Conservation (phyloP, 2,888 invertebrate genomes). For the Halictus ligatus region DNA sequence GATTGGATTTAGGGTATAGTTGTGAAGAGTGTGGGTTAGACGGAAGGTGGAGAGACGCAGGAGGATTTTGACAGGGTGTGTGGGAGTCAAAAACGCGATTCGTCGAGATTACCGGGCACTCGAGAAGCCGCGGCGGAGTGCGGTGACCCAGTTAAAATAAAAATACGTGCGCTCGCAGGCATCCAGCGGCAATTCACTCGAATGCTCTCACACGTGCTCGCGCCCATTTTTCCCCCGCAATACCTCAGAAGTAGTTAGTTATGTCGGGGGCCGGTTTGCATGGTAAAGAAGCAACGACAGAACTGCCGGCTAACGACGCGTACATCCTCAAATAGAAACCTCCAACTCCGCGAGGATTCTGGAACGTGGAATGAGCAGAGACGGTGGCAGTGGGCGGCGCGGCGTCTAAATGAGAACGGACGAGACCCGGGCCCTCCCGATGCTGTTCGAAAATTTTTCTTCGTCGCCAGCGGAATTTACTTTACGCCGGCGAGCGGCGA, state of each 20-base stretch:
- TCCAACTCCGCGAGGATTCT: constrained; percentile 17
- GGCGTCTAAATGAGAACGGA: constrained; percentile 7
- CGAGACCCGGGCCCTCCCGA: not conserved
- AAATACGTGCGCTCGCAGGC: constrained; percentile 61
- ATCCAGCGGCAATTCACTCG: constrained; percentile 28
- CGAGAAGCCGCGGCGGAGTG: constrained; percentile 54
- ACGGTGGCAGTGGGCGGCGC: not conserved
- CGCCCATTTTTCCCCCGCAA: constrained; percentile 26
- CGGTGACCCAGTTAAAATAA: constrained; percentile 75
- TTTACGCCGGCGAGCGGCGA: not conserved
- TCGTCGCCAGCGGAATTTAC: not conserved
- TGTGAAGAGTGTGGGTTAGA: not conserved
- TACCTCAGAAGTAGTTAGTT: constrained; percentile 76
- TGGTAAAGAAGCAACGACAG: constrained; percentile 77
- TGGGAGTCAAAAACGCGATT: constrained; percentile 66
- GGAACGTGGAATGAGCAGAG: constrained; percentile 12
- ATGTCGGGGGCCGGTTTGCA: constrained; percentile 75
- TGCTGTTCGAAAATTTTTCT: not conserved
- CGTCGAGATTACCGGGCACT: constrained; percentile 55
- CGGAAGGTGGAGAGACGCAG: not conserved
- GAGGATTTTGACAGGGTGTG: not conserved
- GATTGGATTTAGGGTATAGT: not conserved
- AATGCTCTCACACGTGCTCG: constrained; percentile 30
- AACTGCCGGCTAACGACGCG: constrained; percentile 75
- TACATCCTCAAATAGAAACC: constrained; percentile 69